A percentile compares a stretch with the other conserved stretches of the same genome.
Conservation (phyloP, 2,797 vertebrate species). For the Numenius phaeopus region DNA sequence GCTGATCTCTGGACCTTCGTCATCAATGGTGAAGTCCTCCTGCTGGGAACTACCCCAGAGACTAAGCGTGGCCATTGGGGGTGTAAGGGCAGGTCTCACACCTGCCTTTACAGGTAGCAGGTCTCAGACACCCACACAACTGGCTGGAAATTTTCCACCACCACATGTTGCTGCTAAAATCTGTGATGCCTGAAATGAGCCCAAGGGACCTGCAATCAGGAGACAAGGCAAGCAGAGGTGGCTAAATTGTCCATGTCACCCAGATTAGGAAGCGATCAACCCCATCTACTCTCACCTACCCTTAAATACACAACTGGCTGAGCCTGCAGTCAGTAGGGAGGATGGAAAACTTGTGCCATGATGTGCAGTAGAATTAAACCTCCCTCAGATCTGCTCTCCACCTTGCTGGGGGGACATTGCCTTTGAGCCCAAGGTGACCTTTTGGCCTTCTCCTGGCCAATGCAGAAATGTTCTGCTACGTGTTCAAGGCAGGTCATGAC, state of each 20-base stretch:
- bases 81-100: not conserved
- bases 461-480: not conserved
- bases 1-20: not conserved
- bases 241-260: not conserved
- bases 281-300: not conserved
- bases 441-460: not conserved
- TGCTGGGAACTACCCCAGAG: not conserved
- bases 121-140: not conserved
- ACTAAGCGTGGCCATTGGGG: fast-evolving
- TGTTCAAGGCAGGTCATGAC: not conserved
- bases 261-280: not conserved
- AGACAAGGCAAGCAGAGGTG: not conserved
- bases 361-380: not conserved
- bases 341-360: not conserved
- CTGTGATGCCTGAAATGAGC: not conserved
- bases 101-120: not conserved
- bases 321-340: not conserved
- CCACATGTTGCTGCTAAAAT: not conserved
- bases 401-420: fast-evolving
- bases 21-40: not conserved
- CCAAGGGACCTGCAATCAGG: not conserved
- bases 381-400: not conserved
- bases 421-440: not conserved
- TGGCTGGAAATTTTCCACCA: not conserved
- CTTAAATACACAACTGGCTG: not conserved